phyloP scores from a whole-genome alignment of 2,888 invertebrate genomes.

The Ellobium chinense region DNA sequence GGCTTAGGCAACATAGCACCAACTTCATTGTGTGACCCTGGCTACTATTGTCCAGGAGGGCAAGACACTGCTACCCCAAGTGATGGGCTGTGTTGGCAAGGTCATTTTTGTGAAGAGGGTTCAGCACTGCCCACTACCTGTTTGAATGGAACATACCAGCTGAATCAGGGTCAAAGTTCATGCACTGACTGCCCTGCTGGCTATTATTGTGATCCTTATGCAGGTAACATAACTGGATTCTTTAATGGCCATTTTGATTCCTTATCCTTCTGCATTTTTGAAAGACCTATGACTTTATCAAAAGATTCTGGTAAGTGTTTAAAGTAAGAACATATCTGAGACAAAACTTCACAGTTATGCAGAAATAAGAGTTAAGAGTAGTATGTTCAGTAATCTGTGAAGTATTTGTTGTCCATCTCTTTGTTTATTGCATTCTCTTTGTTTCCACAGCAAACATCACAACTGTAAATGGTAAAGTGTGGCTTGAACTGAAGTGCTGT shows the following conservation, averaged over 20 bases:
- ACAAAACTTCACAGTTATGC: too few relatives aligned
- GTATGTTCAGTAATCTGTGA: too few relatives aligned
- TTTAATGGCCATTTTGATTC: too few relatives aligned
- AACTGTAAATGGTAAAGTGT: constrained; percentile 54
- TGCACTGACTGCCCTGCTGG: constrained; percentile 73
- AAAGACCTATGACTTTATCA: too few relatives aligned
- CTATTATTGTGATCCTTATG: constrained; percentile 68
- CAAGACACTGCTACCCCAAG: constrained; percentile 69
- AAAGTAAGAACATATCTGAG: too few relatives aligned
- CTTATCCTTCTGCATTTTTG: too few relatives aligned
- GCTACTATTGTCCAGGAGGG: constrained; percentile 76
- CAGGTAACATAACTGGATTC: too few relatives aligned
- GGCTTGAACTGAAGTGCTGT: too few relatives aligned
- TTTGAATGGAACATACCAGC: constrained; percentile 74
- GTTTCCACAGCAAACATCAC: constrained; percentile 44
- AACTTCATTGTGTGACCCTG: constrained; percentile 68
- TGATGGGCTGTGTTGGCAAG: constrained; percentile 68
- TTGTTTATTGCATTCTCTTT: too few relatives aligned
- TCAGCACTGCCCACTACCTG: constrained; percentile 67
- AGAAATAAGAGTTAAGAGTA: too few relatives aligned
- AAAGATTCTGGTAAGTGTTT: too few relatives aligned
- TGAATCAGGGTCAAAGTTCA: constrained; percentile 58
- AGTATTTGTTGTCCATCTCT: too few relatives aligned
- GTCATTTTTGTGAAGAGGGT: constrained; percentile 71
- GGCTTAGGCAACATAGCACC: constrained; percentile 70